Conservation (phyloP, 2,113 vertebrate species). For the Peromyscus polionotus region DNA sequence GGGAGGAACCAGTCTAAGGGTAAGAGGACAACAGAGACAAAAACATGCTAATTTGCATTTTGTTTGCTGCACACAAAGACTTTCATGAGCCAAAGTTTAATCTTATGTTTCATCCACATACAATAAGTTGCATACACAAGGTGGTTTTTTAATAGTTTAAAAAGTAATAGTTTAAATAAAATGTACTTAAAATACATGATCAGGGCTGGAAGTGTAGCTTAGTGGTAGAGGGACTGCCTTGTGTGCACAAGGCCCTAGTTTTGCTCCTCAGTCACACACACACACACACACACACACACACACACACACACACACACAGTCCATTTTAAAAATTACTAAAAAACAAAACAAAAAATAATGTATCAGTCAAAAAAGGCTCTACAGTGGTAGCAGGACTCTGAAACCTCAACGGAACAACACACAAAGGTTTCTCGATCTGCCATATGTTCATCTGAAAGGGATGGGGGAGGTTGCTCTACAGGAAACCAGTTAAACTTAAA, state of each 20-base stretch:
- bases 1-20: background rate
- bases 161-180: slow-evolving; percentile 10
- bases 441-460: background rate
- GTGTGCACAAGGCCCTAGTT: background rate
- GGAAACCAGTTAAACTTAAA: background rate
- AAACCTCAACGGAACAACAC: background rate
- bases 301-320: background rate
- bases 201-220: background rate
- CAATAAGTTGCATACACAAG: background rate
- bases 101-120: background rate
- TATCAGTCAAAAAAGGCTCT: background rate
- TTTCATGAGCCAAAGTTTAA: background rate
- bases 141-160: slow-evolving; percentile 26
- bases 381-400: background rate
- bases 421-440: background rate
- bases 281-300: background rate
- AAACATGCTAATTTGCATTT: background rate
- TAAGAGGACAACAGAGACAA: background rate
- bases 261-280: background rate
- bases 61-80: background rate
- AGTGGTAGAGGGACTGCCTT: background rate
- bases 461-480: background rate
- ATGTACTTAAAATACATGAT: background rate
- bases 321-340: background rate
- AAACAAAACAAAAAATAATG: background rate